phyloP scores from a whole-genome alignment of 1,140 invertebrate genomes.

The Apocrypta bakeri region DNA sequence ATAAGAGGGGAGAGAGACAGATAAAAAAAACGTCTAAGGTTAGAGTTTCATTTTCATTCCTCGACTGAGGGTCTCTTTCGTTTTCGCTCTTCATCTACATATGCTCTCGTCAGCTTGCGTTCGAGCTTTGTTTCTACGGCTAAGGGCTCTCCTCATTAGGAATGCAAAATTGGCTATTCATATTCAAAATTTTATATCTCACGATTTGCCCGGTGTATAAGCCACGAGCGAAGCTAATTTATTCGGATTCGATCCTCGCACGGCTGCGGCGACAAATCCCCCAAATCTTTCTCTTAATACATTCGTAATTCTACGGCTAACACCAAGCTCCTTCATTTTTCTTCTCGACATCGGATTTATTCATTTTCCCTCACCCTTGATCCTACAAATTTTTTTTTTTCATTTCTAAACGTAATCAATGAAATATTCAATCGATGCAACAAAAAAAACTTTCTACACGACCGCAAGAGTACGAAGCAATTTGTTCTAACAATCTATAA shows the following conservation, averaged over 20 bases:
- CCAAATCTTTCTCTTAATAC: constrained; percentile 56
- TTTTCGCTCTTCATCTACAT: constrained; percentile 76
- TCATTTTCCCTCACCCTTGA: constrained; percentile 31
- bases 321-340: constrained; percentile 41
- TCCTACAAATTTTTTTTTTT: too few species aligned
- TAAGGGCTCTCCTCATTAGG: constrained; percentile 80
- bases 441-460: background rate
- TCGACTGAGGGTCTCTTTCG: background rate
- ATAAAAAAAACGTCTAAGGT: constrained; percentile 32
- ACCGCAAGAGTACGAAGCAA: background rate
- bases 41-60: constrained; percentile 45
- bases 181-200: constrained; percentile 92
- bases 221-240: constrained; percentile 69
- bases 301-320: constrained; percentile 47
- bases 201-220: constrained; percentile 30
- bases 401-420: too few species aligned
- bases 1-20: too few species aligned
- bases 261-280: constrained; percentile 62
- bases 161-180: constrained; percentile 91
- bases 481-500: background rate
- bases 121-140: constrained; percentile 76
- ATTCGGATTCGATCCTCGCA: constrained; percentile 70
- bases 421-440: background rate
- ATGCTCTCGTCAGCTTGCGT: constrained; percentile 78
- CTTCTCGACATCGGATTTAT: background rate